Evolutionary conservation across 2,113 vertebrate species (phyloP), one percentile per base, ranked within the genome.

Genomic region (Haemorhous mexicanus): DNA sequence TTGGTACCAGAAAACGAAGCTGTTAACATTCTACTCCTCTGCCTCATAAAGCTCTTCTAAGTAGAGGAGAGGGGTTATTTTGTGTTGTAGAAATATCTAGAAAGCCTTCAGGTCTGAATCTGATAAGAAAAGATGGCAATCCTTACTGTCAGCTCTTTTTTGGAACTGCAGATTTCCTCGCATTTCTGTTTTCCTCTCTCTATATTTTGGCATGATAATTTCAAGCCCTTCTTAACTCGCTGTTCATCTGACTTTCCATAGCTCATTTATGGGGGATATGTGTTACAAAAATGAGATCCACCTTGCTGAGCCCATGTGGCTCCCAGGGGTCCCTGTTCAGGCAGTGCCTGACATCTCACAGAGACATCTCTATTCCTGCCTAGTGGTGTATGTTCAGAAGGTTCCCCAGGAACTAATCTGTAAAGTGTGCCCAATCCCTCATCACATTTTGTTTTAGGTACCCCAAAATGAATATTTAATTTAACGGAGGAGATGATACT

Each of bases 1-100:
- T 89, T 73, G 68, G 72, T 93, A 75, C 95, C 87, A 95, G 91
- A 93, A 96, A 96, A 96, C 33, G 68, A 95, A 96, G 55, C 59
- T 82, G 78, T 81, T 85, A 95, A 62, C 88, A 55, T 75, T 84
- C 76, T 93, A 64, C 78, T 89, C 84, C 56, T 95, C 87, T 93
- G 64, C 39, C 70, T 87, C 88, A 73, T 88, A 93, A 91, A 94
- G 53, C 53, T 66, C 62, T 63, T 75, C 27, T 30, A 46, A 63
- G 41, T 47, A 72, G 76, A 75, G 46, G 12, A 78, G 41, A 0
- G 0, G 5, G 23, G 37, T 87, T 94, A 52, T 75, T 89, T 89
- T 64, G 15, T 90, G 27, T 44, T 56, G 26, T 56, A 77, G 82
- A 86, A 88, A 52, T 9, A 80, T 39, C 39, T 66, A 87, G 53